These are phyloP conservation scores for Elmis aenea DNA, from an alignment of 2,888 invertebrate species.

Conservation along the genomic window DNA sequence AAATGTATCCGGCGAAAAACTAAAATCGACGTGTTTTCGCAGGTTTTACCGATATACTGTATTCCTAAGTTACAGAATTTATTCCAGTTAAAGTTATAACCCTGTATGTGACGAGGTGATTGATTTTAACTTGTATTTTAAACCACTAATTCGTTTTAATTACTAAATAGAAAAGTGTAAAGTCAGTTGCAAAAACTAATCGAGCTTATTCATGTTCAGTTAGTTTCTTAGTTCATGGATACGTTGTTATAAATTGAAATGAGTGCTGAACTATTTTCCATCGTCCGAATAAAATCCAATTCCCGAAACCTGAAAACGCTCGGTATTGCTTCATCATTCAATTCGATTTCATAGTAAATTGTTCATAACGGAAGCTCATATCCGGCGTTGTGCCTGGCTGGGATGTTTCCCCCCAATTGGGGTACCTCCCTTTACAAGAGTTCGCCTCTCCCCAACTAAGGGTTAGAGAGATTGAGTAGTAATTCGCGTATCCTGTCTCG, in stretches of 20 bases:
- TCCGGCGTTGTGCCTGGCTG: constrained; percentile 53
- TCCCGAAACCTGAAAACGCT: constrained; percentile 34
- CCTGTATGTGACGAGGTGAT: too few relatives aligned
- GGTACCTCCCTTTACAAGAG: constrained; percentile 17
- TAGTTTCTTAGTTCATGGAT: not conserved
- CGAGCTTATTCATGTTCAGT: too few relatives aligned
- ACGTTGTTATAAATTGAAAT: constrained; percentile 16
- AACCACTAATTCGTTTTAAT: too few relatives aligned
- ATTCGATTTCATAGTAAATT: constrained; percentile 57
- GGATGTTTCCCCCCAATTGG: constrained; percentile 21
- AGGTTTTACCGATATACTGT: too few relatives aligned
- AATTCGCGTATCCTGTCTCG: constrained; percentile 32
- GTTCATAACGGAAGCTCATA: constrained; percentile 85
- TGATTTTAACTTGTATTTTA: too few relatives aligned
- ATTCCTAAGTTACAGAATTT: too few relatives aligned
- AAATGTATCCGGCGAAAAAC: too few relatives aligned
- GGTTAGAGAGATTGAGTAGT: constrained; percentile 31
- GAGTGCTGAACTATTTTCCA: constrained; percentile 15
- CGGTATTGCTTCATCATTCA: constrained; percentile 41
- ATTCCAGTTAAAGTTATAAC: too few relatives aligned
- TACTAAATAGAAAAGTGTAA: too few relatives aligned
- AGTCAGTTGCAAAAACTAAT: too few relatives aligned
- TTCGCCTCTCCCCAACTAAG: constrained; percentile 23
- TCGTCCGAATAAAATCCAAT: constrained; percentile 31
- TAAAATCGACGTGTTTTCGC: too few relatives aligned